phyloP scores from a whole-genome alignment of 1,140 invertebrate genomes.

The Eurosta solidaginis region DNA sequence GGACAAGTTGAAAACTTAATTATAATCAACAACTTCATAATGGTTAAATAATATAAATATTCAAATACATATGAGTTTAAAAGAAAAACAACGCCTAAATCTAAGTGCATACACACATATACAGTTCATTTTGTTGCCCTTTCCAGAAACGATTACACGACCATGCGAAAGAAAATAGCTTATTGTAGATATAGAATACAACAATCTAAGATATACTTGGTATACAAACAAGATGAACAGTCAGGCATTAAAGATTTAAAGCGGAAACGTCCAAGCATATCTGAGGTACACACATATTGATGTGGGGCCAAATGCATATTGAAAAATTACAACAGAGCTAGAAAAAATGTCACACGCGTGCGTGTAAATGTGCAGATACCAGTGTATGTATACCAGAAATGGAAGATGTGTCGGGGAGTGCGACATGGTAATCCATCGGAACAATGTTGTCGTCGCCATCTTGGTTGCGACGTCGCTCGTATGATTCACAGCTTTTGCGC shows the following conservation, averaged over 20 bases:
- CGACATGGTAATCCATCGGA: background rate
- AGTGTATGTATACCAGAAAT: slow-evolving; percentile 19
- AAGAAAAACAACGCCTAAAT: background rate
- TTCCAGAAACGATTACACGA: background rate
- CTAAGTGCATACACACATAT: too few relatives aligned
- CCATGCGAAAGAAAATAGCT: too few relatives aligned
- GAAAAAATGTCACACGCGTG: background rate
- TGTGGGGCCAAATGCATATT: background rate
- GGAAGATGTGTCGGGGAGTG: slow-evolving; percentile 2
- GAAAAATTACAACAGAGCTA: background rate
- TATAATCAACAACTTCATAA: background rate
- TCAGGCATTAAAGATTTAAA: background rate
- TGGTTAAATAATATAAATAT: background rate
- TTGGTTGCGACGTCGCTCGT: slow-evolving; percentile 20
- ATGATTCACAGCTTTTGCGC: background rate
- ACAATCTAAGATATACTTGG: too few relatives aligned
- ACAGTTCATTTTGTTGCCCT: background rate
- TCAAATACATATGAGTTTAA: too few relatives aligned
- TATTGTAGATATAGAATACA: too few relatives aligned
- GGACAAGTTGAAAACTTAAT: too few relatives aligned
- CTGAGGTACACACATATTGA: background rate
- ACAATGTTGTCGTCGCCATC: background rate
- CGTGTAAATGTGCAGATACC: background rate
- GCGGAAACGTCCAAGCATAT: background rate
- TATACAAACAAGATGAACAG: background rate